Evolutionary conservation across 2,797 vertebrate genomes (phyloP).

Genomic region (Chiroxiphia lanceolata): DNA sequence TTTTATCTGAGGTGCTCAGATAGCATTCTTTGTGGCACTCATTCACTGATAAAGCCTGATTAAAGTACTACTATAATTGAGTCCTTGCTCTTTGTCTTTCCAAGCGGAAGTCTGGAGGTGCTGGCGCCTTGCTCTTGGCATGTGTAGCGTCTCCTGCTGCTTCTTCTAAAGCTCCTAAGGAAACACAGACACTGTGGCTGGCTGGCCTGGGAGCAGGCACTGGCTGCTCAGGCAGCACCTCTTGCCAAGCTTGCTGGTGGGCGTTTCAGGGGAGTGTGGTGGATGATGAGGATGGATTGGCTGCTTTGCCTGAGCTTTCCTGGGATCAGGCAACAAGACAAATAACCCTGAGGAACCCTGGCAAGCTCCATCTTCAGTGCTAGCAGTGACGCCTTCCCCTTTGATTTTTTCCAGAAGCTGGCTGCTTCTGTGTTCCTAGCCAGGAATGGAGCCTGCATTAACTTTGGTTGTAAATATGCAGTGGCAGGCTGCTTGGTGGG

Average conservation of each 20-base stretch:
- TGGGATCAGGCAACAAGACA: constrained; percentile 2
- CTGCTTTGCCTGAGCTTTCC: not conserved
- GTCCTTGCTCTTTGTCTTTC: not conserved
- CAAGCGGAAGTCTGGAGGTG: not conserved
- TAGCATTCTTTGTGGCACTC: not conserved
- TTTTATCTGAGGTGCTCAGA: not conserved
- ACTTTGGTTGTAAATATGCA: not conserved
- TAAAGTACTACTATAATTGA: not conserved
- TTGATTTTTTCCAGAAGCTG: constrained; percentile 6
- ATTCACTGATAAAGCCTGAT: not conserved
- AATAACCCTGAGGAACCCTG: constrained; percentile 6
- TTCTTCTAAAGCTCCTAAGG: not conserved
- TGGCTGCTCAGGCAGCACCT: not conserved
- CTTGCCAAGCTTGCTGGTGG: constrained; percentile 19
- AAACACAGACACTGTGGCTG: not conserved
- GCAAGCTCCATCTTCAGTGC: not conserved
- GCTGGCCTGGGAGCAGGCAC: not conserved
- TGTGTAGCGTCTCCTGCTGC: not conserved
- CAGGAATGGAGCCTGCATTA: not conserved
- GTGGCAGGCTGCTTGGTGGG: not conserved
- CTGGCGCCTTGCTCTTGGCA: not conserved
- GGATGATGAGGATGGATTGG: constrained; percentile 32
- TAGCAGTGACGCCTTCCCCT: not conserved
- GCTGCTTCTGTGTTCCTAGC: not conserved
- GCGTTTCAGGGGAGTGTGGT: constrained; percentile 9